Evolutionary conservation across 2,797 vertebrate genomes (phyloP), one percentile per base, ranked within the genome.

Genomic region (Cossypha polioptera): DNA sequence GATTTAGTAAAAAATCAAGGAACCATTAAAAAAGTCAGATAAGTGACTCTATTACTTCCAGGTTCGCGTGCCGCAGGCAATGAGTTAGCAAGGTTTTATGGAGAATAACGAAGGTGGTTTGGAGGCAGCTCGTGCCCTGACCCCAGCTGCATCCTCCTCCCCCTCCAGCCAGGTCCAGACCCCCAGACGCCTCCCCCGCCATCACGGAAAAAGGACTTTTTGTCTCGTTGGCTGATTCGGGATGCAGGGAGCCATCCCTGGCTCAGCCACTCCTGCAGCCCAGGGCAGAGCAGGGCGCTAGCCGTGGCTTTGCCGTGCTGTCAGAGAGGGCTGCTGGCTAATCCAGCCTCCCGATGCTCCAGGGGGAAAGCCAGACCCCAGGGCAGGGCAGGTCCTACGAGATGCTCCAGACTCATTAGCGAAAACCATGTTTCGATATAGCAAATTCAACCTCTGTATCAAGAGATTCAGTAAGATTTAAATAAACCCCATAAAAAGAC

Each of bases 1-100:
- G 28, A 59, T 42, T 53, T 35, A 40, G 54, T 53, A 71, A 67
- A 77, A 77, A 88, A 85, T 21, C 36, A 54, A 67, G 61, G 29
- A 68, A 24, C 20, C 18, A 0, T 24, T 15, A 31, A 61, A 88
- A 62, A 88, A 71, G 61, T 86, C 48, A 0, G 28, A 22, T 16
- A 58, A 79, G 47, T 0, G 10, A 53, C 68, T 65, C 38, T 13
- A 10, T 28, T 17, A 5, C 7, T 9, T 28, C 35, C 68, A 55
- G 75, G 55, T n/a, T 55, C 0, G 1, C 2, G 0, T 38, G 38
- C 78, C 2, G 13, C 82, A 82, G 63, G 82, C 90, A 53, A 54
- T 79, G 90, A 88, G 82, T 62, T 95, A 50, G 90, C 95, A 93
- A 69, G 79, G 94, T 66, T 94, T 86, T 40, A 47, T 1, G 13